Evolutionary conservation across 2,113 vertebrate species (phyloP).

Genomic region (Nyctereutes procyonoides): DNA sequence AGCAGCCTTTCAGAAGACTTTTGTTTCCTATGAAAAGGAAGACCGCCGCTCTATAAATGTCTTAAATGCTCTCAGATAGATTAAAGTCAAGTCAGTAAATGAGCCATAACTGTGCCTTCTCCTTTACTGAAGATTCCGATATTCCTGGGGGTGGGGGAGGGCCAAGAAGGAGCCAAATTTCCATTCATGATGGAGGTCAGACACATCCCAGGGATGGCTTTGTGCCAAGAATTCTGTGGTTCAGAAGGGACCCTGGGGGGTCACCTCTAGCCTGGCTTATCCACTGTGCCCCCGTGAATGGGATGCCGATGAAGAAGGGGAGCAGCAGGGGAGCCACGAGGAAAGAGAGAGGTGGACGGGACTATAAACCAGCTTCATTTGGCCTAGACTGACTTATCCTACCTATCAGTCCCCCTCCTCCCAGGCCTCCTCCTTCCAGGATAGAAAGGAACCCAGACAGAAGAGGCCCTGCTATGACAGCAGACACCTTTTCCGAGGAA

Average conservation of each 20-base stretch:
- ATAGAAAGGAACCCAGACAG: not conserved
- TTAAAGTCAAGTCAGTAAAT: not conserved
- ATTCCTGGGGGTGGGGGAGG: not conserved
- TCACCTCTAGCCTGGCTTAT: not conserved
- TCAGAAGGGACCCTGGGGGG: too few relatives aligned
- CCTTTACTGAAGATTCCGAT: not conserved
- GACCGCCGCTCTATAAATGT: not conserved
- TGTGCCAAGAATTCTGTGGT: not conserved
- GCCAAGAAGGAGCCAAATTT: not conserved
- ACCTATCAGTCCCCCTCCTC: not conserved
- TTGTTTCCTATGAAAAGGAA: not conserved
- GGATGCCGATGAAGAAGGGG: not conserved
- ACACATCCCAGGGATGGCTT: rapidly evolving
- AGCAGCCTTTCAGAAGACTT: not conserved
- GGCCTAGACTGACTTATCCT: not conserved
- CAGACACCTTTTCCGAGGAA: not conserved
- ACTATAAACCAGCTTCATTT: not conserved
- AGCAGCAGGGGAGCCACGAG: rapidly evolving
- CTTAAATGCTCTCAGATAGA: not conserved
- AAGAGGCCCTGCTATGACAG: rapidly evolving
- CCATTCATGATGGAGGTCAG: not conserved
- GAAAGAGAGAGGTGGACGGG: not conserved
- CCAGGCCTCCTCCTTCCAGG: not conserved
- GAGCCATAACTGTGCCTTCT: not conserved
- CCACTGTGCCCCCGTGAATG: not conserved